A percentile compares a stretch with the other conserved stretches of the same genome.
phyloP scores from a whole-genome alignment of 1,140 invertebrate species.

The Drosophila simulans region DNA sequence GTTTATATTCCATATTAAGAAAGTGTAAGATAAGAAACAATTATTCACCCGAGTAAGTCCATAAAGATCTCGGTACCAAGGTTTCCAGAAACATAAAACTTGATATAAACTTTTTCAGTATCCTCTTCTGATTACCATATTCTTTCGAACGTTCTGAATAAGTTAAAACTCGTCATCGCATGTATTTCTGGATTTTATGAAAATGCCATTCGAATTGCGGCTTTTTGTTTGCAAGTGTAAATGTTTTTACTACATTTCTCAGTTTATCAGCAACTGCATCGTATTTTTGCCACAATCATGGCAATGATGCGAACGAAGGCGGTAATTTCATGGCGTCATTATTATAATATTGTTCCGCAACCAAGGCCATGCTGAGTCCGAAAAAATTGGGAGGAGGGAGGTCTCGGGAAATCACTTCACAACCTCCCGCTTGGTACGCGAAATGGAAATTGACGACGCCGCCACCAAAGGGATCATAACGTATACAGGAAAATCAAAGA shows the following conservation, averaged over 20 bases:
- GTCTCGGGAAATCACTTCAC: slow-evolving; percentile 42
- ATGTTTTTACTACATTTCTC: slow-evolving; percentile 17
- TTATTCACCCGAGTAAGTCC: too few relatives aligned
- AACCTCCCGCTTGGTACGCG: slow-evolving; percentile 23
- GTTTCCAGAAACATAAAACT: background rate
- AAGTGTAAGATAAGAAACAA: too few relatives aligned
- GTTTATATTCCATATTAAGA: too few relatives aligned
- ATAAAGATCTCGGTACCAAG: too few relatives aligned
- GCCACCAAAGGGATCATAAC: slow-evolving; percentile 15
- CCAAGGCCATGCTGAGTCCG: slow-evolving; percentile 12
- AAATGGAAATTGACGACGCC: slow-evolving; percentile 35
- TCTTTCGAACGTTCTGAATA: background rate
- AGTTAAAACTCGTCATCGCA: background rate
- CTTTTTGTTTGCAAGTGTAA: slow-evolving; percentile 16
- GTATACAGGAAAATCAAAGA: slow-evolving; percentile 37
- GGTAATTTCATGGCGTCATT: slow-evolving; percentile 42
- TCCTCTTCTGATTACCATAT: background rate
- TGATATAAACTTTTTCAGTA: background rate
- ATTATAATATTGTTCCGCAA: slow-evolving; percentile 26
- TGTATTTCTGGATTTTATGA: background rate
- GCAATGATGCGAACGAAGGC: slow-evolving; percentile 38
- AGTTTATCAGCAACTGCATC: slow-evolving; percentile 45
- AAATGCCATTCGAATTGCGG: too few relatives aligned
- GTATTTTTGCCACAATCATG: slow-evolving; percentile 37
- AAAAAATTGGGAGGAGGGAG: background rate